Evolutionary conservation across 2,888 invertebrate genomes (phyloP).

Genomic region (Unio pictorum): DNA sequence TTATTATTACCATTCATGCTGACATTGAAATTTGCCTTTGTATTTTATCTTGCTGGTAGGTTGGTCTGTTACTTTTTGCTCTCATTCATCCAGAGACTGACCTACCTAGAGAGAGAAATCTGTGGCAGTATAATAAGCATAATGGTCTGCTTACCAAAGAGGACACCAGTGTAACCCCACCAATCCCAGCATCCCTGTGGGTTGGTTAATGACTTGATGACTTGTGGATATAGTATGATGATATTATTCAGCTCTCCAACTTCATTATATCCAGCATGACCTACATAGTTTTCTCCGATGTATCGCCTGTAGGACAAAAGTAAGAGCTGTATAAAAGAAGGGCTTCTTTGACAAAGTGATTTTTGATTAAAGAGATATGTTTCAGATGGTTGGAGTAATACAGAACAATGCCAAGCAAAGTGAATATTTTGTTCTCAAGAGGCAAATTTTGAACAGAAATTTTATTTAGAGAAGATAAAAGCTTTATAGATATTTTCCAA

Average conservation of each 20-base stretch:
- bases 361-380: slow-evolving; percentile 6
- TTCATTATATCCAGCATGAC: slow-evolving; percentile 59
- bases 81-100: too few relatives aligned
- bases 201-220: slow-evolving; percentile 30
- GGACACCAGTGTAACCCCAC: slow-evolving; percentile 53
- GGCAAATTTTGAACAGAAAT: too few relatives aligned
- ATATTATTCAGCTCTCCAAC: slow-evolving; percentile 61
- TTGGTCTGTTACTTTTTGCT: too few relatives aligned
- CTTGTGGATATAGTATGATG: slow-evolving; percentile 62
- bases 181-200: slow-evolving; percentile 63
- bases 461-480: too few relatives aligned
- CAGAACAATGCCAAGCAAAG: slow-evolving; percentile 6
- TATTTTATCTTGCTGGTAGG: too few relatives aligned
- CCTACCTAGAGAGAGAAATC: not conserved
- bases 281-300: slow-evolving; percentile 51
- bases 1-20: too few relatives aligned
- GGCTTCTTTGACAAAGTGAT: not conserved
- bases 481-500: too few relatives aligned
- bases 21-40: too few relatives aligned
- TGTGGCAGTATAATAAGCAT: not conserved
- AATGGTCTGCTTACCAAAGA: slow-evolving; percentile 35
- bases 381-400: slow-evolving; percentile 5
- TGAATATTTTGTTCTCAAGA: too few relatives aligned
- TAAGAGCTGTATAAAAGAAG: not conserved
- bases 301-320: slow-evolving; percentile 19